Base-by-base conservation (phyloP, 2,888 invertebrate genomes). In the Melipona bicolor region DNA sequence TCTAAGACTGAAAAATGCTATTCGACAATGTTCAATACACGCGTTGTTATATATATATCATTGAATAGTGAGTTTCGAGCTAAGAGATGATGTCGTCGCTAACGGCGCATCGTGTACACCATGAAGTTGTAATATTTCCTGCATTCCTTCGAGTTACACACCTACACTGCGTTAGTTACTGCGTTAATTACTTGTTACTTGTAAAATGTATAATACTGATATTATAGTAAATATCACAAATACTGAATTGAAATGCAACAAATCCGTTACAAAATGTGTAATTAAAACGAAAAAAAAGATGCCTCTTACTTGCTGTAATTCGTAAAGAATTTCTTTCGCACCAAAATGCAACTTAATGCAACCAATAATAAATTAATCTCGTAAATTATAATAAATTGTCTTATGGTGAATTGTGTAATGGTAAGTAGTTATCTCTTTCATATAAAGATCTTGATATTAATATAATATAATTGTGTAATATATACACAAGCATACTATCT, bases 111-210 rank as follows among this genome's bases (percentile, higher is more conserved):
- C 27, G 52, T 19, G 52, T 52, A 52, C 52, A 69, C 52, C 69
- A 69, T 54, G 52, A 69, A 69, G 54, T 32, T 50, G 27, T 68
- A 68, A 50, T 69, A 52, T 32, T 32, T 27, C 19, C 5, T 21
- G 3, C 15, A 15, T 21, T 13, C 32, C 27, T 6, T 5, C 27
- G 19, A 21, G 13, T 19, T 9, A 19, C 13, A 13, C 50, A 21
- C 27, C 27, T 27, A 19, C 27, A n/a, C 9, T 11, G 17, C 52
- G 21, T 69, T 27, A 27, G 27, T 27, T 27, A 27, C 27, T 27
- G 27, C 27, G 27, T 27, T 27, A 27, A 27, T 50, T 50, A 50
- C 4, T 24, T 24, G 24, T 27, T 27, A 4, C 6, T 24, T n/a
- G 32, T 17, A 24, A 49, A 68, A 68, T 49, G 19, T 68, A 50